Conservation (phyloP, 2,888 invertebrate genomes). For the Leucozona laternaria region DNA sequence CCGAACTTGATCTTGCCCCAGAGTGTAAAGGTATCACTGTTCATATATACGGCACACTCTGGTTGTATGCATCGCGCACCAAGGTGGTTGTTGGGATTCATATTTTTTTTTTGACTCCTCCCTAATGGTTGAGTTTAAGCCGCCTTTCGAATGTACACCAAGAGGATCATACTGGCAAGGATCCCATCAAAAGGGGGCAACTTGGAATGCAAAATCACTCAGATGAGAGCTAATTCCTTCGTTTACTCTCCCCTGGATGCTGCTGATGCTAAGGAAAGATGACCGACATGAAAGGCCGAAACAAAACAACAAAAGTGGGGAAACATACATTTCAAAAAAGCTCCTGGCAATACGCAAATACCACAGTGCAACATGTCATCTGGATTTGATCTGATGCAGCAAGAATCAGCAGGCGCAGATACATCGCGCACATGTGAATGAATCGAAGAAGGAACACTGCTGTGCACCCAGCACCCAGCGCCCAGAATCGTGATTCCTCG, state of each 20-base stretch:
- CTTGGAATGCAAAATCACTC: conserved; percentile 67
- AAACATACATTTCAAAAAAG: conserved; percentile 70
- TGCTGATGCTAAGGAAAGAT: background rate
- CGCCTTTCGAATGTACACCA: conserved; percentile 55
- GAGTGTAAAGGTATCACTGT: conserved; percentile 24
- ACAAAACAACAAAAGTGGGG: conserved; percentile 12
- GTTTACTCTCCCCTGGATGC: background rate
- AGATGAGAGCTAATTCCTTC: conserved; percentile 29
- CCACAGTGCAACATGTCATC: conserved; percentile 74
- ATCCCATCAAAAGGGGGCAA: conserved; percentile 62
- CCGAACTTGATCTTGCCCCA: conserved; percentile 67
- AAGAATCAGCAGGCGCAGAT: conserved; percentile 49
- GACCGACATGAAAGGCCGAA: background rate
- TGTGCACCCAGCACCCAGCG: background rate
- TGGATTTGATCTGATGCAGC: conserved; percentile 66
- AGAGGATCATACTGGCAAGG: conserved; percentile 44
- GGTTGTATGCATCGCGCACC: background rate
- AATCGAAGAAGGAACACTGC: conserved; percentile 10
- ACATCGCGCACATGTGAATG: conserved; percentile 49
- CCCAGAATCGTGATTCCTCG: conserved; percentile 69
- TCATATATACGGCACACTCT: conserved; percentile 33
- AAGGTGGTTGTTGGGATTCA: conserved; percentile 66
- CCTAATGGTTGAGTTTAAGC: conserved; percentile 75
- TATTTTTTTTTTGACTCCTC: conserved; percentile 56
- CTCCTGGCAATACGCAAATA: conserved; percentile 76